These are phyloP conservation scores for Malurus alboscapulatus DNA, from an alignment of 2,113 vertebrate genomes.

Conservation along the genomic window DNA sequence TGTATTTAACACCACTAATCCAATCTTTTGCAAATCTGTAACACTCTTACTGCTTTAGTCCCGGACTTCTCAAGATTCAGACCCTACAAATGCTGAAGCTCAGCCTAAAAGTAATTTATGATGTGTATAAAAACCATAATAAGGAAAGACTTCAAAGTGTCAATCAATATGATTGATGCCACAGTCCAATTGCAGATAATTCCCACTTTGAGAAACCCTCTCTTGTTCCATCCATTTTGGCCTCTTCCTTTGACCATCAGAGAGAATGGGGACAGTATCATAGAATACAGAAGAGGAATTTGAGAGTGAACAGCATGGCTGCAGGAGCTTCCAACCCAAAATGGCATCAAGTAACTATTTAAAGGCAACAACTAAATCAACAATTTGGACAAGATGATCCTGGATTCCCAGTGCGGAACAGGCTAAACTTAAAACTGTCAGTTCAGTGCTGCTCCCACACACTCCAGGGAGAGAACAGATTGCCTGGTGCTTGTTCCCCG, in stretches of 20 bases:
- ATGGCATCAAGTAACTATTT: not conserved
- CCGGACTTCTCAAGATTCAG: not conserved
- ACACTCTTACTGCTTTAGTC: not conserved
- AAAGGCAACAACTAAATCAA: constrained; percentile 1
- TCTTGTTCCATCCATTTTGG: not conserved
- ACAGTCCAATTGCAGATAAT: not conserved
- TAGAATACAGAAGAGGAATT: not conserved
- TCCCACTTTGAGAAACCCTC: not conserved
- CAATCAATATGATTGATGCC: not conserved
- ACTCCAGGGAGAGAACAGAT: not conserved
- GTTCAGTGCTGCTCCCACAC: not conserved
- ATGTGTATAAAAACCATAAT: not conserved
- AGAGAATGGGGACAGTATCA: not conserved
- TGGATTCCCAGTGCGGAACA: not conserved
- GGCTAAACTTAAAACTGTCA: not conserved
- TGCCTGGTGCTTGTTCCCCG: not conserved
- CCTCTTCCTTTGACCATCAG: not conserved
- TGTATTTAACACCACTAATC: not conserved
- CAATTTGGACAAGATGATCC: not conserved
- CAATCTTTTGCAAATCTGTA: not conserved
- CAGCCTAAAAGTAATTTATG: not conserved
- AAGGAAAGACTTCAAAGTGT: not conserved
- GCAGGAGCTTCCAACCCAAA: not conserved
- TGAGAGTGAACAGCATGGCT: not conserved
- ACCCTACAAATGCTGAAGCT: not conserved